A percentile compares a stretch with the other conserved stretches of the same genome.
phyloP scores from a whole-genome alignment of 2,113 vertebrate species.

The Notarius lentiginosus region DNA sequence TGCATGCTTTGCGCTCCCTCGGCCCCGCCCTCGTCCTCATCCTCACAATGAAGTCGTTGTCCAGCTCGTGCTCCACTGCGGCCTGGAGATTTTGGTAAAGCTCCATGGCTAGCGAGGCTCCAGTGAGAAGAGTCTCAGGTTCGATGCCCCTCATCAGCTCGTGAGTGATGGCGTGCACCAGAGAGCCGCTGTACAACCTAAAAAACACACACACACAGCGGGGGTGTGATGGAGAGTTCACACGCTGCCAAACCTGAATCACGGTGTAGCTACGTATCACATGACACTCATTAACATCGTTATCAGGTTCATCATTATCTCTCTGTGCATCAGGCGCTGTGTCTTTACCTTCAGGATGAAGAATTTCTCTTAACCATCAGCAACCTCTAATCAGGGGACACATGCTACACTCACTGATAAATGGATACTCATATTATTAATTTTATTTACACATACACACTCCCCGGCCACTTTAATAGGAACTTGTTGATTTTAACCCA shows the following conservation, averaged over 20 bases:
- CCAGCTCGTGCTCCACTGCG: slow-evolving; percentile 50
- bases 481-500: no score
- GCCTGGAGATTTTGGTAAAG: slow-evolving; percentile 68
- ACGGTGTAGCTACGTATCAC: background rate
- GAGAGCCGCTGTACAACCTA: slow-evolving; percentile 79
- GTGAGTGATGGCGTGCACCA: slow-evolving; percentile 73
- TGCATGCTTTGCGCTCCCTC: rapidly evolving
- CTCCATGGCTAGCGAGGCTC: slow-evolving; percentile 52
- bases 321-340: background rate
- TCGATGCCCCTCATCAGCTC: slow-evolving; percentile 59
- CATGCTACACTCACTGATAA: background rate
- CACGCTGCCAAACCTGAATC: background rate
- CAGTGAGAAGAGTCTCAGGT: slow-evolving; percentile 64
- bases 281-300: background rate
- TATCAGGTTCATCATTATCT: background rate
- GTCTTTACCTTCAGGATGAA: background rate
- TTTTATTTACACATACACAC: no score
- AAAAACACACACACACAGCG: background rate
- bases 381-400: background rate
- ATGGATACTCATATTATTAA: background rate
- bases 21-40: slow-evolving; percentile 49
- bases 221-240: background rate
- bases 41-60: slow-evolving; percentile 62
- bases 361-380: background rate
- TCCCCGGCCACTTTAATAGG: no score